These are phyloP conservation scores for Tiphia femorata DNA, from an alignment of 2,888 invertebrate species.

Conservation along the genomic window DNA sequence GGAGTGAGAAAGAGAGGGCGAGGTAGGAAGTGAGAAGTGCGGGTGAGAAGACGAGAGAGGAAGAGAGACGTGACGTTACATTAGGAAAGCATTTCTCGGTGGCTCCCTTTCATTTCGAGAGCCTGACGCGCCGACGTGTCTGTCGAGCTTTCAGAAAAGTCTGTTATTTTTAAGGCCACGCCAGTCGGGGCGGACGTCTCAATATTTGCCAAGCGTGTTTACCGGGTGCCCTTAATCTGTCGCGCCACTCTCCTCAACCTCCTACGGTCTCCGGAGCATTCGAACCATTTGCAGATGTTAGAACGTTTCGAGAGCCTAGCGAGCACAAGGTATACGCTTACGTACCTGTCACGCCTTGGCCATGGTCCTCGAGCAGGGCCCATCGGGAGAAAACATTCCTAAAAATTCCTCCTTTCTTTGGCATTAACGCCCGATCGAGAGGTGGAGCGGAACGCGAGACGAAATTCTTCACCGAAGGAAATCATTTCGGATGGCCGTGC, in stretches of 20 bases:
- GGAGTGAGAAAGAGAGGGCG: no score
- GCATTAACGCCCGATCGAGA: no score
- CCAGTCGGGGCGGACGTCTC: conserved; percentile 29
- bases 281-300: conserved; percentile 21
- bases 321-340: not conserved
- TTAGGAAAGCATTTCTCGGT: conserved; percentile 26
- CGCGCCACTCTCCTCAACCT: conserved; percentile 24
- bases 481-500: no score
- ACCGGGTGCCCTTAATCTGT: conserved; percentile 48
- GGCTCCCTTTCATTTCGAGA: conserved; percentile 40
- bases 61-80: conserved; percentile 20
- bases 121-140: conserved; percentile 33
- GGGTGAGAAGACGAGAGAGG: not conserved
- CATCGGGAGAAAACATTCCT: no score
- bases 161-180: conserved; percentile 50
- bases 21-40: not conserved
- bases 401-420: no score
- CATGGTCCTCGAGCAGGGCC: no score
- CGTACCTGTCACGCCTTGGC: conserved; percentile 1
- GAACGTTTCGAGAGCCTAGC: conserved; percentile 17
- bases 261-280: conserved; percentile 6
- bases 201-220: conserved; percentile 56
- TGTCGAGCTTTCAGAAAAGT: conserved; percentile 44
- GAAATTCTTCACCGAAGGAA: no score
- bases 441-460: no score